Base-by-base conservation (phyloP, 2,797 vertebrate species). In the Remorina albescens region DNA sequence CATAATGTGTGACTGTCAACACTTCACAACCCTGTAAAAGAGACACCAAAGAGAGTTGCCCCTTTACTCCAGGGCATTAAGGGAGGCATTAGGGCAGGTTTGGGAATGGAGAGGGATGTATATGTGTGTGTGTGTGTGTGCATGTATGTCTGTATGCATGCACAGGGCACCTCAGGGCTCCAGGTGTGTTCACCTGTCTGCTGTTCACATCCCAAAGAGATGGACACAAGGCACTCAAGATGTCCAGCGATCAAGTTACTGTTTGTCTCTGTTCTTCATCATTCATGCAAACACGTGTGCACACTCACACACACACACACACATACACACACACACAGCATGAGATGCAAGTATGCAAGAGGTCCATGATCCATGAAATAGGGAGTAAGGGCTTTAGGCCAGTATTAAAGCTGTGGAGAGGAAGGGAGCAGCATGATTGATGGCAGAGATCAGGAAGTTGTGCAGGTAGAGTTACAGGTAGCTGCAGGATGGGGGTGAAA, bases 341-440 rank as follows among this genome's bases (percentile, higher is more conserved):
- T 71, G 36, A 65, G 50, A 63, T 53, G 73, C 46, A 86, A 80
- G 85, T 83, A 86, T 80, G 86, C 83, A 86, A 68, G 62, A 86
- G 80, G 86, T 88, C 89, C 81, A 55, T 90, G 90, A 94, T 91
- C 91, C 90, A 91, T 94, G 92, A 94, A 94, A 93, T 92, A 80
- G 84, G 88, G 86, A 88, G 86, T 89, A 91, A 89, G 90, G 74
- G 86, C 80, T 88, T 84, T 78, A 82, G 87, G 87, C 77, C 80
- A 80, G 64, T 60, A 72, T 70, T 81, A 78, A 71, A 69, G 80
- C 74, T 64, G 76, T 46, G 67, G 78, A 85, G 72, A 87, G 71
- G 78, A 87, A 88, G 76, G 65, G 74, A 85, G 68, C 5, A 44
- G 68, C 64, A 39, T 91, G 91, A 93, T 89, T 92, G 89, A 94